These are phyloP conservation scores for Acropora yongei DNA, from an alignment of 64 coral and sea anemone species.

Conservation along the genomic window DNA sequence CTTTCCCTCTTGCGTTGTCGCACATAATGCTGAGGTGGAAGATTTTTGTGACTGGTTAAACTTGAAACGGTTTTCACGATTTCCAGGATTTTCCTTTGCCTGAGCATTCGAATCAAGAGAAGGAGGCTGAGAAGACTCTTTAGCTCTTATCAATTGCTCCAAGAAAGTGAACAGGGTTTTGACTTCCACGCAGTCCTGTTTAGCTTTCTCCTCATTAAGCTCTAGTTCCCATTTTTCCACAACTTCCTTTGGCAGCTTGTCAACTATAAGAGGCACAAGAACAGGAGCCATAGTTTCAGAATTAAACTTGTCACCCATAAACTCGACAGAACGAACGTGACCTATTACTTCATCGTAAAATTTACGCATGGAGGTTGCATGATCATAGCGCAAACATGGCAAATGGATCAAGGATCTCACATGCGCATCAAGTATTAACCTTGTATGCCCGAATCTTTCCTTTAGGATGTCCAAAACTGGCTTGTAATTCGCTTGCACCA, in stretches of 20 bases:
- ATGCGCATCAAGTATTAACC: not conserved
- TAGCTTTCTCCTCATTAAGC: too few species aligned
- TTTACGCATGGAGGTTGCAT: not conserved
- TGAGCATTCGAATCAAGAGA: not conserved
- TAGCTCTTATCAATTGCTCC: constrained; percentile 14
- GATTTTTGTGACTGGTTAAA: not conserved
- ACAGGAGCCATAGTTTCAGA: not conserved
- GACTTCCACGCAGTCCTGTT: constrained; percentile 1
- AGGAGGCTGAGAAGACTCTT: constrained; percentile 25
- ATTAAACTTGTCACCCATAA: not conserved
- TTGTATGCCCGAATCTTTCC: not conserved
- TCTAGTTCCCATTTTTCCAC: not conserved
- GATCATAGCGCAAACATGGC: not conserved
- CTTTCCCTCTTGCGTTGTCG: not conserved
- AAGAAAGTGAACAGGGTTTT: constrained; percentile 24
- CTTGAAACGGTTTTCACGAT: not conserved
- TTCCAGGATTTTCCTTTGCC: not conserved
- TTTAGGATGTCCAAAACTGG: not conserved
- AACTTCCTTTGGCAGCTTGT: not conserved
- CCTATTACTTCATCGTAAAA: not conserved
- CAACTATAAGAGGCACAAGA: not conserved
- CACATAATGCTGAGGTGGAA: not conserved
- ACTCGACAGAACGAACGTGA: constrained; percentile 14
- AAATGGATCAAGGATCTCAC: not conserved
- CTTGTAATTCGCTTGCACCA: not conserved